These are phyloP conservation scores for Zaprionus davidi DNA, from an alignment of 1,140 invertebrate genomes.

Conservation along the genomic window DNA sequence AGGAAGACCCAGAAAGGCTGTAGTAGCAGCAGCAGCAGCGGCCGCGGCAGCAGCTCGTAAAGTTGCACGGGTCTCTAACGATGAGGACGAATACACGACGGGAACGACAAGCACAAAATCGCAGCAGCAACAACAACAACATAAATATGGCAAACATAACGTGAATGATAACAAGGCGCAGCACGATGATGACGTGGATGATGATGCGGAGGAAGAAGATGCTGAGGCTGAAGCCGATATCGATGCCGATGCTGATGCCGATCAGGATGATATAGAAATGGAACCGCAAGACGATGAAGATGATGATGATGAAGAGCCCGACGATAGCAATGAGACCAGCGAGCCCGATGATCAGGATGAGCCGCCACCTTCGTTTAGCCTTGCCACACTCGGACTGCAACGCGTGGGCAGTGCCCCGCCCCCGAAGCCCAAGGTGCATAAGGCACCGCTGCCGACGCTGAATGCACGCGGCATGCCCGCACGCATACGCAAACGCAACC, in stretches of 20 bases:
- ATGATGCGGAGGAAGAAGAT: conserved; percentile 27
- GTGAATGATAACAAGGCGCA: conserved; percentile 2
- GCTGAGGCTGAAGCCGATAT: conserved; percentile 2
- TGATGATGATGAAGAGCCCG: conserved; percentile 66
- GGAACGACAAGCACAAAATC: background rate
- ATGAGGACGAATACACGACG: conserved; percentile 17
- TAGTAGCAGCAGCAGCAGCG: background rate
- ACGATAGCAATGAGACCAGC: conserved; percentile 62
- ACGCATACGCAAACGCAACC: conserved; percentile 95
- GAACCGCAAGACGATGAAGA: conserved; percentile 47
- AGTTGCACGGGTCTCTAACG: conserved; percentile 10
- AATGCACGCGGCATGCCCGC: conserved; percentile 95
- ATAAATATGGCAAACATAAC: background rate
- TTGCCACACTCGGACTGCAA: conserved; percentile 90
- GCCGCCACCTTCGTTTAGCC: conserved; percentile 88
- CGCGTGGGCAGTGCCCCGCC: conserved; percentile 90
- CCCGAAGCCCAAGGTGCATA: conserved; percentile 87
- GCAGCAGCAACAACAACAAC: background rate
- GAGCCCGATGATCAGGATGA: conserved; percentile 86
- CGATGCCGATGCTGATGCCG: conserved; percentile 18
- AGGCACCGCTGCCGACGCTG: conserved; percentile 89
- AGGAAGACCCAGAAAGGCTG: conserved; percentile 54
- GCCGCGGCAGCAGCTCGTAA: conserved; percentile 17
- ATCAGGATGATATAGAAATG: conserved; percentile 33
- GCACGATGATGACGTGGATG: conserved; percentile 30